Conservation (phyloP, 2,888 invertebrate genomes). For the Galerucella calmariensis region DNA sequence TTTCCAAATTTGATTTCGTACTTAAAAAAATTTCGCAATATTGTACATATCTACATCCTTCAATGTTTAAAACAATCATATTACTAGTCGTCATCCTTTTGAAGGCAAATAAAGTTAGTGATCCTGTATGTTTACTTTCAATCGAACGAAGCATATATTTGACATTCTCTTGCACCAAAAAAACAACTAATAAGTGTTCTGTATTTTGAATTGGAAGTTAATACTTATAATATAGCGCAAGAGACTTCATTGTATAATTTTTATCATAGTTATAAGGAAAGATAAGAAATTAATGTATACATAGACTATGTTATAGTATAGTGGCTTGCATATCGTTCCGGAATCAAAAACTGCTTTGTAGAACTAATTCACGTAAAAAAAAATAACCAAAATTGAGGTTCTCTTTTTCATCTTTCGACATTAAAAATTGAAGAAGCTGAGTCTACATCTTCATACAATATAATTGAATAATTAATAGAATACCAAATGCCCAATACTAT, state of each 20-base stretch:
- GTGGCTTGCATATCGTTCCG: slow-evolving; percentile 24
- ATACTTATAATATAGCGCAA: not conserved
- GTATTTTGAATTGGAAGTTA: not conserved
- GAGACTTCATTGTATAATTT: slow-evolving; percentile 24
- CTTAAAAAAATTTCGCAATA: slow-evolving; percentile 17
- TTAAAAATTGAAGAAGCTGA: no score
- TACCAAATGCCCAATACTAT: no score
- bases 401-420: no score
- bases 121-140: not conserved
- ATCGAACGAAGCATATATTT: not conserved
- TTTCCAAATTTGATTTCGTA: slow-evolving; percentile 19
- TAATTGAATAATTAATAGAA: no score
- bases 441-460: no score
- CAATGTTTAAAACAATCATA: slow-evolving; percentile 58
- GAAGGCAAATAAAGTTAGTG: slow-evolving; percentile 39
- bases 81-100: slow-evolving; percentile 55
- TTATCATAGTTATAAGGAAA: slow-evolving; percentile 26
- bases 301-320: slow-evolving; percentile 28
- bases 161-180: not conserved
- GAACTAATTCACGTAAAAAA: no score
- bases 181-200: not conserved
- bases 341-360: slow-evolving; percentile 1
- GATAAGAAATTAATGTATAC: slow-evolving; percentile 31
- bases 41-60: slow-evolving; percentile 54
- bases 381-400: no score